phyloP scores from a whole-genome alignment of 2,113 vertebrate genomes.

The Galbula dea region DNA sequence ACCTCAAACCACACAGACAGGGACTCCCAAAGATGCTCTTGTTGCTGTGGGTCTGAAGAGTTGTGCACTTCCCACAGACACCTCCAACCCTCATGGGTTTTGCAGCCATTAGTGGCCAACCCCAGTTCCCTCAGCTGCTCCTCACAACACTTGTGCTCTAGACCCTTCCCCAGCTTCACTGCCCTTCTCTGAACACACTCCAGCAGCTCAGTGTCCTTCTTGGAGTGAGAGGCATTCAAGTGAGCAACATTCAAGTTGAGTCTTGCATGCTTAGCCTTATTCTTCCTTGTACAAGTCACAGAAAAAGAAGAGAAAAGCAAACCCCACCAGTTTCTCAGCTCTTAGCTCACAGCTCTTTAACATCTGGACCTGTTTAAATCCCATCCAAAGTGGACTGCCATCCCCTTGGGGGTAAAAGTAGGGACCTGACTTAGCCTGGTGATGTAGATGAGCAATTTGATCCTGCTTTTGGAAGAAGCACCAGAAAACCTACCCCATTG shows the following conservation, averaged over 20 bases:
- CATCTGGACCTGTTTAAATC: not conserved
- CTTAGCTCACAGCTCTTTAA: not conserved
- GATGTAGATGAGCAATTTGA: not conserved
- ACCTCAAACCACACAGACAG: rapidly evolving
- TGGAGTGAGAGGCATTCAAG: too few relatives aligned
- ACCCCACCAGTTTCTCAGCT: not conserved
- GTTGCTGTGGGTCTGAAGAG: rapidly evolving
- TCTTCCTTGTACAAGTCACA: too few relatives aligned
- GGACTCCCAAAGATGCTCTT: not conserved
- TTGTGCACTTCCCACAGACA: not conserved
- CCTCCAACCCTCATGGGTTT: not conserved
- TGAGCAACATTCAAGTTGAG: not conserved
- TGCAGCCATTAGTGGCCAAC: not conserved
- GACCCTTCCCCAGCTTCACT: too few relatives aligned
- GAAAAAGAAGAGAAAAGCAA: not conserved
- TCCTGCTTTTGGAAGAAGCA: not conserved
- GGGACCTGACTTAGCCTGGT: not conserved
- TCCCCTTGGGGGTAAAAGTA: not conserved
- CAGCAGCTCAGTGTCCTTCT: too few relatives aligned
- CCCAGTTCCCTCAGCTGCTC: too few relatives aligned
- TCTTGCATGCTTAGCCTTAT: not conserved
- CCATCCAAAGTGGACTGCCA: not conserved
- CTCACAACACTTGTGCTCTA: too few relatives aligned
- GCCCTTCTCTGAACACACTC: too few relatives aligned
- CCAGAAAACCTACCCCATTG: not conserved